Evolutionary conservation across 2,797 vertebrate genomes (phyloP).

Genomic region (Lagodon rhomboides): DNA sequence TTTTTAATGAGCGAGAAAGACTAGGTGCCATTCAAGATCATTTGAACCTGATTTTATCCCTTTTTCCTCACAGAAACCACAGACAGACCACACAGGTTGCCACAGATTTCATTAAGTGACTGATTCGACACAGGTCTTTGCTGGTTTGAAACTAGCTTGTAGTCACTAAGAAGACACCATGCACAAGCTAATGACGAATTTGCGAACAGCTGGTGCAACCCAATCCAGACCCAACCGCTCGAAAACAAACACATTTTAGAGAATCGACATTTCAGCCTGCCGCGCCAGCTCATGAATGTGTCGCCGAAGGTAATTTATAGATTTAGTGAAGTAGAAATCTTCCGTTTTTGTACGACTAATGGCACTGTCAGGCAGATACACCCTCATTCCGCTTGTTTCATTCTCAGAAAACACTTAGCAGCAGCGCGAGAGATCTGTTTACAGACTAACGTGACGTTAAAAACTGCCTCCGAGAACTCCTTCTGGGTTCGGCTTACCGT

Average conservation of each 20-base stretch:
- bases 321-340: background rate
- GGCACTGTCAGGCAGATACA: constrained; percentile 2
- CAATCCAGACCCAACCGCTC: background rate
- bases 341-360: constrained; percentile 4
- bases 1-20: too few relatives aligned
- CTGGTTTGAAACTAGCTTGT: background rate
- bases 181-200: background rate
- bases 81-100: background rate
- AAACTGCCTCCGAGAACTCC: background rate
- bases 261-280: background rate
- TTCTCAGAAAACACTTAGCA: background rate
- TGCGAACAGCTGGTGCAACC: background rate
- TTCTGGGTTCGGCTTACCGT: constrained; percentile 83
- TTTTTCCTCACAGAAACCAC: too few relatives aligned
- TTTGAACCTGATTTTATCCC: too few relatives aligned
- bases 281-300: background rate
- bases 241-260: background rate
- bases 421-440: constrained; percentile 5
- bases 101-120: background rate
- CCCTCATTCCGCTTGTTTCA: background rate
- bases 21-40: too few relatives aligned
- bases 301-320: background rate
- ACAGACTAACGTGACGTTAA: constrained; percentile 4
- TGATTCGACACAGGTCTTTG: background rate
- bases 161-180: background rate